phyloP scores from a whole-genome alignment of 2,888 invertebrate genomes.

The Tupiocoris notatus region DNA sequence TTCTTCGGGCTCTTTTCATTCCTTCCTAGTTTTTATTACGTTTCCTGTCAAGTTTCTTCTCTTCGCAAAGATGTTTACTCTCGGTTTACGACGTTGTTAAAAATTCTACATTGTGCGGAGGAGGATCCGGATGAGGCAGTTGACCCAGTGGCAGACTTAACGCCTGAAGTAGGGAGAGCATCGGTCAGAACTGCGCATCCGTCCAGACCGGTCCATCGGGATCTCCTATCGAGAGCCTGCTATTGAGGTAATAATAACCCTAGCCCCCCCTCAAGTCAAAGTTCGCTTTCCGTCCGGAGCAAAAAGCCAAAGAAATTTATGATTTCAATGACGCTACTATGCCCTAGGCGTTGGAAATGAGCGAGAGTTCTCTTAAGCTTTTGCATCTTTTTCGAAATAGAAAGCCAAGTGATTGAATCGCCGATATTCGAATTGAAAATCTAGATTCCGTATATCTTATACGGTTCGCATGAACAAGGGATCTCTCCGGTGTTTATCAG shows the following conservation, averaged over 20 bases:
- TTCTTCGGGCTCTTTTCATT: too few species aligned
- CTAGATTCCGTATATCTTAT: too few species aligned
- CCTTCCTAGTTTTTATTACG: too few species aligned
- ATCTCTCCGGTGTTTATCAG: too few species aligned
- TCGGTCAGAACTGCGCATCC: background rate
- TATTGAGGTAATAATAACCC: background rate
- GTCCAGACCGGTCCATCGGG: background rate
- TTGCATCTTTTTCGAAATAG: background rate
- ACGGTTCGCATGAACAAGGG: too few species aligned
- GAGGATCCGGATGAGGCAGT: background rate
- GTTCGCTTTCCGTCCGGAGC: background rate
- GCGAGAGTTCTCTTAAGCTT: background rate
- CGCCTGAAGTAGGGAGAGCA: background rate
- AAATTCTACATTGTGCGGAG: too few species aligned
- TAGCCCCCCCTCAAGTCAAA: background rate
- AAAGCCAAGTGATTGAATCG: background rate
- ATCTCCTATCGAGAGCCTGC: background rate
- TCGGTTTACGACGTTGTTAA: too few species aligned
- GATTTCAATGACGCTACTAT: background rate
- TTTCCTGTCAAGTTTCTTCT: too few species aligned
- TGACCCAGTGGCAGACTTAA: background rate
- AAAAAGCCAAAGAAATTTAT: background rate
- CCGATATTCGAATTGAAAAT: background rate
- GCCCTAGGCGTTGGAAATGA: background rate
- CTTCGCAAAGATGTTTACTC: too few species aligned